Percentiles rank a stretch among this genome's conserved stretches.
Evolutionary conservation across 2,113 vertebrate species (phyloP).

Genomic region (Anarrhichthys ocellatus): DNA sequence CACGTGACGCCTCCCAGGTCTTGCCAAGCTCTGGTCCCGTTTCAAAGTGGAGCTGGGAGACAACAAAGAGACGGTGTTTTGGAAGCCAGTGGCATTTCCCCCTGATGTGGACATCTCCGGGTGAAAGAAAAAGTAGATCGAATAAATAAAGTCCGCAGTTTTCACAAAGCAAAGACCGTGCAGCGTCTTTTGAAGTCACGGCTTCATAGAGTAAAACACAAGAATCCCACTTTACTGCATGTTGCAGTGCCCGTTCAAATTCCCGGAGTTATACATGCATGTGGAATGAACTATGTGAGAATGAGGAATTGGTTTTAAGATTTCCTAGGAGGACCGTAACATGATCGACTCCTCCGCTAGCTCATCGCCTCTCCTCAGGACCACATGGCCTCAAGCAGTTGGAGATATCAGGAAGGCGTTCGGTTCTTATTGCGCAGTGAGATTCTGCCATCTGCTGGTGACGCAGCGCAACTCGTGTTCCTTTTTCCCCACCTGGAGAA

Average conservation of each 20-base stretch:
- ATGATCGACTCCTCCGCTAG: neutral
- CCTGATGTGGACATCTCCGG: neutral
- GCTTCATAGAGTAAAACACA: neutral
- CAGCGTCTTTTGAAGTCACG: neutral
- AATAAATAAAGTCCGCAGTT: neutral
- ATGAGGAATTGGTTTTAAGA: no score
- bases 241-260: neutral
- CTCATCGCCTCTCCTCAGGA: conserved; percentile 46
- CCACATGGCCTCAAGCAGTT: conserved; percentile 28
- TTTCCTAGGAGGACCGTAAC: neutral
- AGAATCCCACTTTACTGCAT: neutral
- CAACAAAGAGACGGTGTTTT: conserved; percentile 38
- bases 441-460: conserved; percentile 55
- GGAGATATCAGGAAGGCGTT: neutral
- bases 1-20: conserved; percentile 77
- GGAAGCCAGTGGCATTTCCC: neutral
- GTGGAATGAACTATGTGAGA: neutral
- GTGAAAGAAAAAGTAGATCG: neutral
- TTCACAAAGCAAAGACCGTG: neutral
- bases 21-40: conserved; percentile 45
- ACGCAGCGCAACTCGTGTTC: neutral
- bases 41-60: conserved; percentile 43
- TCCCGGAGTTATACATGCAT: neutral
- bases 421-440: neutral
- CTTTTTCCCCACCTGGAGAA: neutral